Conservation (phyloP, 2,113 vertebrate species). For the Erythrocebus patas region DNA sequence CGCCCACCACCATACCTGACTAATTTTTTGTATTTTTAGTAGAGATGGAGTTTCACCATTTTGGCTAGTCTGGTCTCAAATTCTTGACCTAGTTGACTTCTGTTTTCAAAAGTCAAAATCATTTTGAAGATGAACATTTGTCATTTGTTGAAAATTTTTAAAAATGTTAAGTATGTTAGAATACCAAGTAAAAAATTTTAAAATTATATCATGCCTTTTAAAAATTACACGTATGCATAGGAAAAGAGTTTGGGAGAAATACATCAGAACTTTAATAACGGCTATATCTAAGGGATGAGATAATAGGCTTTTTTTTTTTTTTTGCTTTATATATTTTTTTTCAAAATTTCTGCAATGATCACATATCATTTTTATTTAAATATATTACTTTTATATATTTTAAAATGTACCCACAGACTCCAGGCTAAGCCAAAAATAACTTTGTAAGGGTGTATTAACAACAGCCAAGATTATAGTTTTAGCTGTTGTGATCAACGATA, state of each 20-base stretch:
- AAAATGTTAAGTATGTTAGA: neutral
- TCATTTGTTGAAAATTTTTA: neutral
- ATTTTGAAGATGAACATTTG: conserved; percentile 11
- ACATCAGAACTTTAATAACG: neutral
- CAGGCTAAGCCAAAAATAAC: neutral
- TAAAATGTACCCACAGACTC: neutral
- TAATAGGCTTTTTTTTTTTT: neutral
- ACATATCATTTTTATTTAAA: neutral
- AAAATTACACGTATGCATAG: neutral
- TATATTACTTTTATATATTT: neutral
- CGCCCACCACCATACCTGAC: too few relatives aligned
- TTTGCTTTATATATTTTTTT: neutral
- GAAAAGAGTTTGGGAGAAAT: neutral
- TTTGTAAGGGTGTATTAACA: neutral
- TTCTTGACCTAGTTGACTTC: neutral
- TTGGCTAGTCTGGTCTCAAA: too few relatives aligned
- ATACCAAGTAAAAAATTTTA: neutral
- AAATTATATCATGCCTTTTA: neutral
- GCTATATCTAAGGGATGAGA: neutral
- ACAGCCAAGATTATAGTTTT: neutral
- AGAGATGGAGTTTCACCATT: too few relatives aligned
- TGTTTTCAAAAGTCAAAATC: conserved; percentile 17
- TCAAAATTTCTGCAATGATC: neutral
- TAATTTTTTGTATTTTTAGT: too few relatives aligned
- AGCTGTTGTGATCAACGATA: neutral